These are phyloP conservation scores for Bilobella aurantiaca DNA, from an alignment of 1,140 invertebrate species.

Conservation along the genomic window DNA sequence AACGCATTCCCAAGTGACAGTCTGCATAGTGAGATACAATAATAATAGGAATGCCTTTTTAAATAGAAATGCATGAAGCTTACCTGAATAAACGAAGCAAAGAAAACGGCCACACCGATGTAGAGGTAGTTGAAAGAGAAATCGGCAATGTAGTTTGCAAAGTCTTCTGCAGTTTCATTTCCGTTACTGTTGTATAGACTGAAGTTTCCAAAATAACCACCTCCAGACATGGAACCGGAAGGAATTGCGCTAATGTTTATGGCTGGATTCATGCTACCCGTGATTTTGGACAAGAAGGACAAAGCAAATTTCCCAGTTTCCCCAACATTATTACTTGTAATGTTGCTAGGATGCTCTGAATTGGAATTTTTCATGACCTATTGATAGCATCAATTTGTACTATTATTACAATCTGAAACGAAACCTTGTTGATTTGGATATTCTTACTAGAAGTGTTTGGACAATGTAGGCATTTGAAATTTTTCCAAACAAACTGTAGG, in stretches of 20 bases:
- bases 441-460: background rate
- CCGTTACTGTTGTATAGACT: background rate
- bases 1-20: conserved; percentile 40
- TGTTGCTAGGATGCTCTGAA: background rate
- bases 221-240: background rate
- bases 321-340: background rate
- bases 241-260: background rate
- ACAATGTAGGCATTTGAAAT: background rate
- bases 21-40: conserved; percentile 33
- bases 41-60: background rate
- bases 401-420: background rate
- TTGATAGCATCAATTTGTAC: background rate
- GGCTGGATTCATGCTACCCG: background rate
- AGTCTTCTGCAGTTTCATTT: conserved; percentile 17
- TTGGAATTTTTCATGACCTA: background rate
- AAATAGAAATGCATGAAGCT: background rate
- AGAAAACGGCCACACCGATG: conserved; percentile 36
- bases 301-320: background rate
- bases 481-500: background rate
- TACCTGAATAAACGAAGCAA: conserved; percentile 37
- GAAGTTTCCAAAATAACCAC: background rate
- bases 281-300: background rate
- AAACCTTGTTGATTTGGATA: background rate
- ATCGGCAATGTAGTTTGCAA: conserved; percentile 35
- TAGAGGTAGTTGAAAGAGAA: conserved; percentile 37